Evolutionary conservation across 2,888 invertebrate species (phyloP).

Genomic region (Falcaria lacertinaria): DNA sequence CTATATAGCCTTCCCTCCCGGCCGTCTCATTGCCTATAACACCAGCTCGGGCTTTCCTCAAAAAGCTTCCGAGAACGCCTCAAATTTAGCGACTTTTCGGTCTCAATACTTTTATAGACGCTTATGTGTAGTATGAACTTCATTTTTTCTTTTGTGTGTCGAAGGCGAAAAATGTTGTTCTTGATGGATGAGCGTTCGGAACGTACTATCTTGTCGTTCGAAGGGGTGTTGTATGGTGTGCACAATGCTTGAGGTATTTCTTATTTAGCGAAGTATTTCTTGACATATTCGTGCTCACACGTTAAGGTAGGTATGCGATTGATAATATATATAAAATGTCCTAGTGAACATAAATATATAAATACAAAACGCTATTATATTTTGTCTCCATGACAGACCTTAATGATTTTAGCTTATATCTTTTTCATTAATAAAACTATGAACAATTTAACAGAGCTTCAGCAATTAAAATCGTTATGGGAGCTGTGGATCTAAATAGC

Average conservation of each 20-base stretch:
- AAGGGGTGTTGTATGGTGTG: conserved; percentile 41
- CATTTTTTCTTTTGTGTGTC: conserved; percentile 45
- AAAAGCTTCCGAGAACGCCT: conserved; percentile 73
- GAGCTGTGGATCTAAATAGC: too few relatives aligned
- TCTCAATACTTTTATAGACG: conserved; percentile 69
- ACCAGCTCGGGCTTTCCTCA: conserved; percentile 71
- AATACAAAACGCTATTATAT: too few relatives aligned
- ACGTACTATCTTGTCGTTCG: conserved; percentile 32
- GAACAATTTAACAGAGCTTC: too few relatives aligned
- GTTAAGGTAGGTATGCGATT: conserved; percentile 18
- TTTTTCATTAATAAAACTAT: too few relatives aligned
- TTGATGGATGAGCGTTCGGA: conserved; percentile 43
- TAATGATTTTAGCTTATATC: too few relatives aligned
- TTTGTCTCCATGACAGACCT: too few relatives aligned
- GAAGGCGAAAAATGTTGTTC: conserved; percentile 46
- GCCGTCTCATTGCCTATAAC: conserved; percentile 76
- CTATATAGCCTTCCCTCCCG: conserved; percentile 72
- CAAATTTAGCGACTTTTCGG: conserved; percentile 77
- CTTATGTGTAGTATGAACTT: conserved; percentile 48
- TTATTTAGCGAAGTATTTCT: conserved; percentile 51
- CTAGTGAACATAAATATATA: too few relatives aligned
- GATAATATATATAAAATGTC: too few relatives aligned
- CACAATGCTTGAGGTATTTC: conserved; percentile 52
- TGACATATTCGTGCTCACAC: conserved; percentile 24
- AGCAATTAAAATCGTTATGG: too few relatives aligned